Conservation (phyloP, 2,888 invertebrate species). For the Plebejus argus region DNA sequence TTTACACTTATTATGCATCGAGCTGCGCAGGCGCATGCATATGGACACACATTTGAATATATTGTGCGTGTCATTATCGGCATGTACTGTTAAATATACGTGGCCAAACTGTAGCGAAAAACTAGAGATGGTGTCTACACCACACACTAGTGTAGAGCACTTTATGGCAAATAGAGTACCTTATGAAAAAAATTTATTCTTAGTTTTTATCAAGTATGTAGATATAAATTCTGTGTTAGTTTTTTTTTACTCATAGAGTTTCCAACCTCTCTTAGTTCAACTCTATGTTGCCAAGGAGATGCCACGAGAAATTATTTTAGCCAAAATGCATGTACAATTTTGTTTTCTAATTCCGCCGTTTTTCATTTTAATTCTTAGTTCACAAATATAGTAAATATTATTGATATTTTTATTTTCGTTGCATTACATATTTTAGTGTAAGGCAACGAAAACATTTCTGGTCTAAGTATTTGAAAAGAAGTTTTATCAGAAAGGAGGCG, state of each 20-base stretch:
- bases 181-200: not conserved
- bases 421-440: too few species aligned
- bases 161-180: too few species aligned
- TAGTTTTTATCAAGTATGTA: too few species aligned
- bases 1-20: slow-evolving; percentile 19
- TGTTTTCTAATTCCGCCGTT: too few species aligned
- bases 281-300: not conserved
- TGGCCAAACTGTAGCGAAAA: not conserved
- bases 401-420: too few species aligned
- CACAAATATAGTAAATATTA: too few species aligned
- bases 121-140: not conserved
- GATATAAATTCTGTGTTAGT: too few species aligned
- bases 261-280: not conserved
- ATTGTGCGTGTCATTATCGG: slow-evolving; percentile 1
- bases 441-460: too few species aligned
- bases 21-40: not conserved
- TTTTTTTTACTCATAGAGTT: too few species aligned
- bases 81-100: slow-evolving; percentile 12
- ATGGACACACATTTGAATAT: slow-evolving; percentile 19
- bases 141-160: too few species aligned
- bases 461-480: not conserved
- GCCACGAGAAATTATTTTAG: not conserved
- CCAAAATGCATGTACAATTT: too few species aligned
- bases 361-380: too few species aligned
- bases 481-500: not conserved